Conservation (phyloP, 1,140 invertebrate genomes). For the Trialeurodes vaporariorum region DNA sequence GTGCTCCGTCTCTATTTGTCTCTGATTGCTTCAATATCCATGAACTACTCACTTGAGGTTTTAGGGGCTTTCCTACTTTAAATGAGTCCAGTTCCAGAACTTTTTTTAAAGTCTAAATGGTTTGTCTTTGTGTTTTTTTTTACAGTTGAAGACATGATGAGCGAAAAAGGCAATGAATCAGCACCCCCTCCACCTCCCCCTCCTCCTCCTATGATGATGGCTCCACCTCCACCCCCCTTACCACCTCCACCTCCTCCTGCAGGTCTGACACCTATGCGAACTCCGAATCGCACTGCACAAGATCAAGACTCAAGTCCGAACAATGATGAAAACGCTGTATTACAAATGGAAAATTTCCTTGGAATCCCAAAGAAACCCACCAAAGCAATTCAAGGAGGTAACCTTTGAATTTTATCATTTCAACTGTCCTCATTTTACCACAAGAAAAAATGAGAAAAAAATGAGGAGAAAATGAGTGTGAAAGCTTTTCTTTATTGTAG, state of each 20-base stretch:
- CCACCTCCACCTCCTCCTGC: conserved; percentile 22
- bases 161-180: conserved; percentile 24
- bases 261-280: conserved; percentile 25
- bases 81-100: too few relatives aligned
- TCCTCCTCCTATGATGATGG: conserved; percentile 35
- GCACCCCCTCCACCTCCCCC: conserved; percentile 34
- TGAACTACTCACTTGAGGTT: too few relatives aligned
- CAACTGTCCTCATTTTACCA: too few relatives aligned
- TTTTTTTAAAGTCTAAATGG: too few relatives aligned
- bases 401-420: neutral
- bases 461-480: too few relatives aligned
- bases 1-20: too few relatives aligned
- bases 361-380: conserved; percentile 36
- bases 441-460: too few relatives aligned
- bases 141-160: conserved; percentile 34
- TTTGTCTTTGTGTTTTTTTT: conserved; percentile 7
- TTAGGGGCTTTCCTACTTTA: too few relatives aligned
- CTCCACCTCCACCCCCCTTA: conserved; percentile 30
- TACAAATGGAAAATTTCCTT: conserved; percentile 47
- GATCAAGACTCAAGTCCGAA: conserved; percentile 29
- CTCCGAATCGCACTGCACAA: conserved; percentile 29
- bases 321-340: conserved; percentile 33
- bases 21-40: too few relatives aligned
- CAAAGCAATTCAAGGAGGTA: conserved; percentile 28
- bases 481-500: too few relatives aligned